phyloP scores from a whole-genome alignment of 2,113 vertebrate species.

The Muntiacus reevesi region DNA sequence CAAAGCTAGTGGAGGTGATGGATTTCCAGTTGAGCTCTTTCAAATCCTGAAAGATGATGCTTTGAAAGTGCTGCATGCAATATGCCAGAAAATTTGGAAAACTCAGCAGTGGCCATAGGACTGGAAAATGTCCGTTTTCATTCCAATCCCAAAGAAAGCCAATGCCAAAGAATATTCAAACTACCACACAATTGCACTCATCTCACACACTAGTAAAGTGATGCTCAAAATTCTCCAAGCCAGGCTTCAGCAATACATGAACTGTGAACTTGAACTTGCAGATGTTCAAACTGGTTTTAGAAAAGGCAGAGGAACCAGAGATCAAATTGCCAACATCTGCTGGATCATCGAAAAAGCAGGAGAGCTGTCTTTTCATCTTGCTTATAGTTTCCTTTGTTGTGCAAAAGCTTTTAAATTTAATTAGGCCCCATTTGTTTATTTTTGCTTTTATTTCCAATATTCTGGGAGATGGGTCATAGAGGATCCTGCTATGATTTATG shows the following conservation, averaged over 20 bases:
- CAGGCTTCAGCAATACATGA: background rate
- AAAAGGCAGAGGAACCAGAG: background rate
- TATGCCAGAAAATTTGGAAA: background rate
- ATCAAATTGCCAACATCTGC: fast-evolving
- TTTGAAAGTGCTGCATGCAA: background rate
- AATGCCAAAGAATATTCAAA: background rate
- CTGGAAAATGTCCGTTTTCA: fast-evolving
- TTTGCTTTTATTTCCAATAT: too few relatives aligned
- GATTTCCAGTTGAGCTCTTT: background rate
- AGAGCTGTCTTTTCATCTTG: too few relatives aligned
- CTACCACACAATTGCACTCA: background rate
- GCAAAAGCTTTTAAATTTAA: too few relatives aligned
- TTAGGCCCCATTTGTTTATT: too few relatives aligned
- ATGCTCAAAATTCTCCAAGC: background rate
- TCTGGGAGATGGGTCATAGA: too few relatives aligned
- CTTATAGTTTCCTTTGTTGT: too few relatives aligned
- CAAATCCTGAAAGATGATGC: background rate
- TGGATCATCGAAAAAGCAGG: too few relatives aligned
- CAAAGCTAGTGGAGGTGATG: background rate
- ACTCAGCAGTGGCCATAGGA: background rate
- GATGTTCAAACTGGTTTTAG: background rate
- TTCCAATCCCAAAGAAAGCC: background rate
- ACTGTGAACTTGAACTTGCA: background rate
- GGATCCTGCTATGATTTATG: too few relatives aligned
- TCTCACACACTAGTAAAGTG: background rate